Percentiles rank a stretch among this genome's conserved stretches.
Evolutionary conservation across 1,140 invertebrate species (phyloP).

Genomic region (Drosophila sp.): DNA sequence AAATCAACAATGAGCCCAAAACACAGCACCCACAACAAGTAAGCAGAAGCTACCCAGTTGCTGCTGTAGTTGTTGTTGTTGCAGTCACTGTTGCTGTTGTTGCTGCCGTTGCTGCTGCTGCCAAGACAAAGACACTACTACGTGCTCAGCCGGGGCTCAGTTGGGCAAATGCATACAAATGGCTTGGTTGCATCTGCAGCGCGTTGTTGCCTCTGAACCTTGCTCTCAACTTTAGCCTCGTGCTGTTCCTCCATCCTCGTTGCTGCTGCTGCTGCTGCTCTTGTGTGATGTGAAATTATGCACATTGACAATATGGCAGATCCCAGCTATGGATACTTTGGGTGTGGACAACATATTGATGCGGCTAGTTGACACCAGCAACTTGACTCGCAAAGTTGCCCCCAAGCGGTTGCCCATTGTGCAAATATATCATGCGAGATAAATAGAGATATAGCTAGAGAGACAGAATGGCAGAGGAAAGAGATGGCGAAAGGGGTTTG

Average conservation of each 20-base stretch:
- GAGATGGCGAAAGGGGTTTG: conserved; percentile 11
- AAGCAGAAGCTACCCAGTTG: conserved; percentile 16
- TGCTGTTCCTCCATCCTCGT: not conserved
- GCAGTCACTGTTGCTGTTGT: conserved; percentile 5
- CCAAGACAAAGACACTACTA: conserved; percentile 67
- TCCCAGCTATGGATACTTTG: conserved; percentile 62
- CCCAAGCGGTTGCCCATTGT: conserved; percentile 10
- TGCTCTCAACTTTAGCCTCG: conserved; percentile 6
- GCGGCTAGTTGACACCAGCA: conserved; percentile 57
- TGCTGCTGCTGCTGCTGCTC: conserved; percentile 8
- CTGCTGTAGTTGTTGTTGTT: not conserved
- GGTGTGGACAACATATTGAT: conserved; percentile 66
- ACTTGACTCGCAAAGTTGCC: conserved; percentile 12
- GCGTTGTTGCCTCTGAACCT: not conserved
- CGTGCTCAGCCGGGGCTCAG: conserved; percentile 65
- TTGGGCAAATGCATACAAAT: conserved; percentile 77
- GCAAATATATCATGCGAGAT: conserved; percentile 33
- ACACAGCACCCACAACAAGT: conserved; percentile 65
- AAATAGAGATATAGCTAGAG: not conserved
- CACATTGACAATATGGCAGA: conserved; percentile 63
- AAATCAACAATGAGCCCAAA: conserved; percentile 81
- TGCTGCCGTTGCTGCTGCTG: conserved; percentile 17
- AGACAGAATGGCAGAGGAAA: too few species aligned
- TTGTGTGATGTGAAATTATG: conserved; percentile 71
- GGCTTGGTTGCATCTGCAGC: conserved; percentile 42